Evolutionary conservation across 2,113 vertebrate species (phyloP), one percentile per base, ranked within the genome.

Genomic region (Brachypteracias leptosomus): DNA sequence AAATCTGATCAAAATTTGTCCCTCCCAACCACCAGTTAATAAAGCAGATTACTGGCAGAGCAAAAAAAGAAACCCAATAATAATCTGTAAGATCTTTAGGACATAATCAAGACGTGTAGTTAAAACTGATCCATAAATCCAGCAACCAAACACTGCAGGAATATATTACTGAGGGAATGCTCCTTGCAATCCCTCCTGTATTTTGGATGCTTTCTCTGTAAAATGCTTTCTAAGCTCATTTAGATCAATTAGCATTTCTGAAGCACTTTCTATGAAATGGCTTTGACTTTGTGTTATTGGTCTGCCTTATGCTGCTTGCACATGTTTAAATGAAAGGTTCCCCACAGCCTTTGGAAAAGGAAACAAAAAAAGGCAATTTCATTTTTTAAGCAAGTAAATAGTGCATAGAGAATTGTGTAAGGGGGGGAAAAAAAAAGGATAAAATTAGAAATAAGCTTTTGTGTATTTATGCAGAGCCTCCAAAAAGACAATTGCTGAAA

Each of bases 201-300:
- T 33, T 85, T 88, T 40, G 59, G 65, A 51, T 51, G 26, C 47
- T 87, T 88, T 57, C 78, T 88, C 65, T 59, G 33, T 38, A 78
- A 91, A 88, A 82, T 31, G 66, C 38, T 93, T 85, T 85, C 75
- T 73, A 57, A 91, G 73, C 66, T 66, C 66, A 31, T 93, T 92
- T 79, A 58, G 40, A 80, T 86, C 80, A 73, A 85, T 85, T 71
- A 93, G 85, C 35, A 71, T 93, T 90, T 77, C 52, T 74, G 87
- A 93, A 90, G 62, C n/a, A 21, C 76, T 74, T 71, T 31, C 70
- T 21, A 65, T 67, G 85, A 66, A 95, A 95, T 51, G 40, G 40
- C 66, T 93, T 74, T 91, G 51, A 57, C 79, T 92, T 57, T 26
- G 7, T 61, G 38, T 14, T 89, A 88, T 77, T 33, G 80, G 51